These are phyloP conservation scores for Nemopilema nomurai DNA, from an alignment of 30 jellyfish, hydroid and myxozoan genomes.

Conservation along the genomic window DNA sequence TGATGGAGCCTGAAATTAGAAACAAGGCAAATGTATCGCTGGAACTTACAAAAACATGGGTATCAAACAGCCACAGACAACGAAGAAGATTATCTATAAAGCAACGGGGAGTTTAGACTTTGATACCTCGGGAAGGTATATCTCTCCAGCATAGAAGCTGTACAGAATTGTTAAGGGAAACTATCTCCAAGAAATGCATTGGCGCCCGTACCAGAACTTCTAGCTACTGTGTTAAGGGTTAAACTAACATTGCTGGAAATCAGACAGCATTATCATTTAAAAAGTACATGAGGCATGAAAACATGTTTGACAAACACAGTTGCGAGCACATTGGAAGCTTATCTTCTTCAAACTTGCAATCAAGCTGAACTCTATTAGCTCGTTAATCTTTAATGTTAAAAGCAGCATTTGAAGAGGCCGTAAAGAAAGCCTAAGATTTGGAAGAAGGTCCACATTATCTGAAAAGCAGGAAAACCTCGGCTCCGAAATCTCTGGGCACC, in stretches of 20 bases:
- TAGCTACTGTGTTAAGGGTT: no score
- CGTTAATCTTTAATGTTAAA: not conserved
- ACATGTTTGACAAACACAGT: not conserved
- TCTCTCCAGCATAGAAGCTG: no score
- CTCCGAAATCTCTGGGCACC: no score
- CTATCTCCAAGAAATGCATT: no score
- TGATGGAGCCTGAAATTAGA: slow-evolving; percentile 31
- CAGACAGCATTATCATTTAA: not conserved
- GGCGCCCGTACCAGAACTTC: no score
- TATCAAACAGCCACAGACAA: not conserved
- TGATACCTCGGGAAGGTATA: no score
- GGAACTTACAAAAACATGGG: not conserved
- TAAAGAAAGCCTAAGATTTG: not conserved
- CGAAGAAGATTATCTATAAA: no score
- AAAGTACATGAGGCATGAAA: no score
- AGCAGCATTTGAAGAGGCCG: not conserved
- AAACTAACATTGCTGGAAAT: no score
- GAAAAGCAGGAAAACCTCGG: not conserved
- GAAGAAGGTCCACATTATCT: not conserved
- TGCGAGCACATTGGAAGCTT: not conserved
- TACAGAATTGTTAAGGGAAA: no score
- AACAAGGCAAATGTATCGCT: no score
- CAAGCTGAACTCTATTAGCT: not conserved
- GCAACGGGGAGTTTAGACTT: no score
- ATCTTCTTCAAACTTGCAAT: not conserved